Percentiles rank a stretch among this genome's conserved stretches.
phyloP scores from a whole-genome alignment of 2,797 vertebrate species.

The Myotis pilosus region DNA sequence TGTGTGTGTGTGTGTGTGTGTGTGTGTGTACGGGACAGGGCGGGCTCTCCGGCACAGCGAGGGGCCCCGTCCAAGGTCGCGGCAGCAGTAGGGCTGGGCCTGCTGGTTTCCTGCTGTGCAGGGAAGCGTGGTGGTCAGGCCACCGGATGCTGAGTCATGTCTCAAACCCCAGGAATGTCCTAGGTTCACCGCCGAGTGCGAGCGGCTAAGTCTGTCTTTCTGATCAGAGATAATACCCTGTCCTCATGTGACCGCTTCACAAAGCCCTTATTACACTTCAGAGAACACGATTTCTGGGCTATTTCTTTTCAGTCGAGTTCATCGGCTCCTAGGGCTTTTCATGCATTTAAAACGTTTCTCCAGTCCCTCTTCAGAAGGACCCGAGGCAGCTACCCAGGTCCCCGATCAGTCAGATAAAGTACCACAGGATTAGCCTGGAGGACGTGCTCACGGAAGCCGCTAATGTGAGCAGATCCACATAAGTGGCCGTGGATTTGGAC shows the following conservation, averaged over 20 bases:
- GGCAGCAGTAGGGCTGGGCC: neutral
- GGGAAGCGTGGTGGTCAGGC: neutral
- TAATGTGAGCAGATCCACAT: neutral
- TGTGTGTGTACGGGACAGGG: neutral
- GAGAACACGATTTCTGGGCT: neutral
- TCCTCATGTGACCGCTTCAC: neutral
- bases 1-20: no score
- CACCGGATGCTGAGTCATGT: neutral
- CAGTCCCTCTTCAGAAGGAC: neutral
- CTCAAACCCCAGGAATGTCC: constrained; percentile 24
- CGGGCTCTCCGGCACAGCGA: neutral
- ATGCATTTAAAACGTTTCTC: neutral
- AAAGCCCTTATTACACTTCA: neutral
- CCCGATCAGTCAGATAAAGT: neutral
- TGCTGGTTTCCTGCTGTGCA: neutral
- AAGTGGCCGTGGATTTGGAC: neutral
- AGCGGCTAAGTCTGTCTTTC: neutral
- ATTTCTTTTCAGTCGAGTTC: neutral
- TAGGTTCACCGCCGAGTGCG: neutral
- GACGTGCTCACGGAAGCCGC: neutral
- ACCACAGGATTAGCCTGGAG: neutral
- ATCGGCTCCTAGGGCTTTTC: neutral
- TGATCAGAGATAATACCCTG: neutral
- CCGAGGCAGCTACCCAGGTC: neutral
- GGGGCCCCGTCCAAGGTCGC: neutral